Conservation (phyloP, 2,113 vertebrate genomes). For the Perca fluviatilis region DNA sequence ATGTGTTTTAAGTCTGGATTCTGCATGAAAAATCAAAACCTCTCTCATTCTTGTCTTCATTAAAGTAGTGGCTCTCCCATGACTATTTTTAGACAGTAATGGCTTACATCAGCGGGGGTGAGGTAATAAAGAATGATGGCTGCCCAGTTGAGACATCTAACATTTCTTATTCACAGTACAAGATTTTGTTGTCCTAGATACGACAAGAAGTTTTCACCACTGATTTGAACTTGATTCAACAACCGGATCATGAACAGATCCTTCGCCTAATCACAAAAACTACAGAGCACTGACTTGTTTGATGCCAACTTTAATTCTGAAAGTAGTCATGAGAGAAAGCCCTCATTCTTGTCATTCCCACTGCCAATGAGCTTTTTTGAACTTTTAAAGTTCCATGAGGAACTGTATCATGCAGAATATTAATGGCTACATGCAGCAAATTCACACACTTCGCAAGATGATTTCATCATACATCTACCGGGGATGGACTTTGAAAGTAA, state of each 20-base stretch:
- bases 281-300: neutral
- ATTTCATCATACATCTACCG: slow-evolving; percentile 14
- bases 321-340: slow-evolving; percentile 3
- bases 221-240: slow-evolving; percentile 19
- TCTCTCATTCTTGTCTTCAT: slow-evolving; percentile 15
- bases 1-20: slow-evolving; percentile 11
- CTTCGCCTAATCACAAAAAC: slow-evolving; percentile 35
- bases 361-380: neutral
- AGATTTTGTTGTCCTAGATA: slow-evolving; percentile 66
- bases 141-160: slow-evolving; percentile 57
- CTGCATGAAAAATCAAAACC: slow-evolving; percentile 27
- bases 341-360: neutral
- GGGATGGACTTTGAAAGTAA: neutral
- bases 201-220: slow-evolving; percentile 60
- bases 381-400: neutral
- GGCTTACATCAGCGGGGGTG: slow-evolving; percentile 42
- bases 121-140: slow-evolving; percentile 61
- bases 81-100: slow-evolving; percentile 48
- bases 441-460: neutral
- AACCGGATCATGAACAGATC: slow-evolving; percentile 21
- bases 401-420: neutral
- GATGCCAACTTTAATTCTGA: slow-evolving; percentile 16
- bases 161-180: slow-evolving; percentile 59
- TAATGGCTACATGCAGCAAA: neutral
- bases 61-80: slow-evolving; percentile 30